Conservation (phyloP, 2,888 invertebrate species). For the Apantesis nais region DNA sequence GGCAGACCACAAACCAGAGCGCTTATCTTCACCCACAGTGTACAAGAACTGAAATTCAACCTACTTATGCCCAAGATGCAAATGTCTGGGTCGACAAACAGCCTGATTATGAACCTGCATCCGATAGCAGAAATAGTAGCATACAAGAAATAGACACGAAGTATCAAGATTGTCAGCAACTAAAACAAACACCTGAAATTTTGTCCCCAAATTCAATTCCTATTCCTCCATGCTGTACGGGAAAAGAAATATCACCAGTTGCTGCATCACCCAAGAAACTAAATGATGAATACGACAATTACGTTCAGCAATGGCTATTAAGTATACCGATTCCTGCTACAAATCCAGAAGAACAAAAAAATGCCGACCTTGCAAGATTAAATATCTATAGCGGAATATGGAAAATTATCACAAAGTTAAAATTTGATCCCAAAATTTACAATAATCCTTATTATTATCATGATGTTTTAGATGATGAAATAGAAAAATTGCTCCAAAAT, state of each 20-base stretch:
- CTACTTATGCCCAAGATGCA: not conserved
- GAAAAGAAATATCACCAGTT: not conserved
- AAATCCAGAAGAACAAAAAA: slow-evolving; percentile 43
- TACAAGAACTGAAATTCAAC: not conserved
- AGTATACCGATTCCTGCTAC: slow-evolving; percentile 55
- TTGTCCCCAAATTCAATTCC: not conserved
- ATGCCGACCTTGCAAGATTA: slow-evolving; percentile 55
- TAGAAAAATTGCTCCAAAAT: slow-evolving; percentile 62
- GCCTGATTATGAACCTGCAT: not conserved
- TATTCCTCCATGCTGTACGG: slow-evolving; percentile 10
- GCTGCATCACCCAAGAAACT: slow-evolving; percentile 43
- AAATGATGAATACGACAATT: slow-evolving; percentile 57
- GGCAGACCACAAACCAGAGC: not conserved
- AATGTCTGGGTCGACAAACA: not conserved
- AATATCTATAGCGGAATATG: slow-evolving; percentile 64
- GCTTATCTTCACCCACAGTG: not conserved
- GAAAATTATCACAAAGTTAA: slow-evolving; percentile 63
- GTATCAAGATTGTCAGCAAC: not conserved
- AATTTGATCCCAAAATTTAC: slow-evolving; percentile 57
- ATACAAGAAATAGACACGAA: not conserved
- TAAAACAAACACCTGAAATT: too few species aligned
- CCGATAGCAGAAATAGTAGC: not conserved
- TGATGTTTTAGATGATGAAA: slow-evolving; percentile 67
- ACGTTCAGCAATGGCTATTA: slow-evolving; percentile 61
- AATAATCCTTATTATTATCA: slow-evolving; percentile 62